phyloP scores from a whole-genome alignment of 1,140 invertebrate genomes.

The Apis florea region DNA sequence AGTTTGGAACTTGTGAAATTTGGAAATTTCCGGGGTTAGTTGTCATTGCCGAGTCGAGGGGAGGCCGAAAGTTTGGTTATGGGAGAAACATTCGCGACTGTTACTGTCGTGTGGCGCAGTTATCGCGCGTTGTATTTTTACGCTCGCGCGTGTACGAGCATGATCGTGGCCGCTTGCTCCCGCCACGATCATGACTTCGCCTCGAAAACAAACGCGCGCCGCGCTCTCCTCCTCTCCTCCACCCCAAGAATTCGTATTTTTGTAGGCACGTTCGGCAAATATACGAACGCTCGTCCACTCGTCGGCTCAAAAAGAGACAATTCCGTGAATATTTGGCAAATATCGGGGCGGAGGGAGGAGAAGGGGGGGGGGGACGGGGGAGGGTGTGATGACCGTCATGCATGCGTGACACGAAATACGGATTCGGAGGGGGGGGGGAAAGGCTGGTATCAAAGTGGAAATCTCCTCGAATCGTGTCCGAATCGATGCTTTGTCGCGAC shows the following conservation, averaged over 20 bases:
- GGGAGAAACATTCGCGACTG: conserved; percentile 43
- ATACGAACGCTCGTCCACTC: conserved; percentile 15
- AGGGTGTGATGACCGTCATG: no score
- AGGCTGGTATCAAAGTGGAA: no score
- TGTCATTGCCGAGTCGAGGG: conserved; percentile 27
- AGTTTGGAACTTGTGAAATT: conserved; percentile 45
- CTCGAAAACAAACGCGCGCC: conserved; percentile 27
- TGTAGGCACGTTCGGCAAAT: conserved; percentile 35
- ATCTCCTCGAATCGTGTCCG: not conserved
- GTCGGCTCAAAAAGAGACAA: conserved; percentile 21
- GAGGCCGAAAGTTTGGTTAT: conserved; percentile 56
- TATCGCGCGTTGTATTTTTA: conserved; percentile 48
- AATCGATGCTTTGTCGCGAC: not conserved
- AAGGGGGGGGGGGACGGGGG: no score
- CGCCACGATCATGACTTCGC: conserved; percentile 29
- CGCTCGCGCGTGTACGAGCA: conserved; percentile 19
- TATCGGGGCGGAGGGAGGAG: not conserved
- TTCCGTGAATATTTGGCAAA: conserved; percentile 46
- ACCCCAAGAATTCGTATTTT: no score
- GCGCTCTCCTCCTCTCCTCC: no score
- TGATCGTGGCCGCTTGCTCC: not conserved
- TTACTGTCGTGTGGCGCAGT: conserved; percentile 29
- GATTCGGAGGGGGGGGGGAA: no score
- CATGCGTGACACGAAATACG: conserved; percentile 19
- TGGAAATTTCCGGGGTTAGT: conserved; percentile 58